Conservation (phyloP, 2,888 invertebrate species). For the Carterocephalus palaemon region DNA sequence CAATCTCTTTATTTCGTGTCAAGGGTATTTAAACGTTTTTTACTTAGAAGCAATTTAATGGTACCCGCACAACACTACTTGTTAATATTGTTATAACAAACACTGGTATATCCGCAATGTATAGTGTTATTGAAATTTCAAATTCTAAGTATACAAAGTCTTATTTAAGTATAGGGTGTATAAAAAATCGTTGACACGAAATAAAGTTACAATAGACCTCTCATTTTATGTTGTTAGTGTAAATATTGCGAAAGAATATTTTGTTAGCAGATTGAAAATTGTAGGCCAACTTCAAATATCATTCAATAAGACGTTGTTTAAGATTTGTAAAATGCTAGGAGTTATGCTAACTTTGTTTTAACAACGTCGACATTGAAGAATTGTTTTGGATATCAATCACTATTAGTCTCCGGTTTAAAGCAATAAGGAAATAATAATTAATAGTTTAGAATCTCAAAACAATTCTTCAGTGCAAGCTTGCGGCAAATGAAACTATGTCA, state of each 20-base stretch:
- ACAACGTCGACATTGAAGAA: no score
- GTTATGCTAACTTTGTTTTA: background rate
- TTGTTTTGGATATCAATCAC: no score
- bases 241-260: constrained; percentile 41
- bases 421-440: no score
- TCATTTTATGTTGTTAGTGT: constrained; percentile 31
- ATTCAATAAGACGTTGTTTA: constrained; percentile 33
- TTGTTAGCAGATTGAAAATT: constrained; percentile 41
- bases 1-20: constrained; percentile 6
- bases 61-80: constrained; percentile 4
- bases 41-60: background rate
- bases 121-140: constrained; percentile 16
- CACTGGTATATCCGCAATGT: background rate
- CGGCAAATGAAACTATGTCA: no score
- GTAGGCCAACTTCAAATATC: constrained; percentile 36
- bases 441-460: no score
- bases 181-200: constrained; percentile 9
- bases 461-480: no score
- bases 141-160: constrained; percentile 17
- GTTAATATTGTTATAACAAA: constrained; percentile 11
- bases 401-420: no score
- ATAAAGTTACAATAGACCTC: background rate
- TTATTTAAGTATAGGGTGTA: constrained; percentile 5
- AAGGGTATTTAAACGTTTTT: constrained; percentile 1
- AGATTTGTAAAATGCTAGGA: background rate